A percentile compares a stretch with the other conserved stretches of the same genome.
phyloP scores from a whole-genome alignment of 2,888 invertebrate genomes.

The Scelioninae gen. 1 region DNA sequence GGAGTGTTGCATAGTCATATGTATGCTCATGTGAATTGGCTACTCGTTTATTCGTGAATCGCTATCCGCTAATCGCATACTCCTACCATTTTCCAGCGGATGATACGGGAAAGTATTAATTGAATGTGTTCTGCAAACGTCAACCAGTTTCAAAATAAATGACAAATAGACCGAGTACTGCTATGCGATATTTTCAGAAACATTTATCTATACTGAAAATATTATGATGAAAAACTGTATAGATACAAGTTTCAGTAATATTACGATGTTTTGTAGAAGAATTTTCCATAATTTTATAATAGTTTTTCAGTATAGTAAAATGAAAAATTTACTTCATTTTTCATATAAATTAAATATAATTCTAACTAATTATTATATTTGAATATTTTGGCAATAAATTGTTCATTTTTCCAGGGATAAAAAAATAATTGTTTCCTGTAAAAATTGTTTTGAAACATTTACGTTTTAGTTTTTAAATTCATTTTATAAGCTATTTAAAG shows the following conservation, averaged over 20 bases:
- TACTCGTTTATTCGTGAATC: constrained; percentile 47
- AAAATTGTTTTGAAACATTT: too few relatives aligned
- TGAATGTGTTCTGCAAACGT: constrained; percentile 31
- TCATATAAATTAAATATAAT: too few relatives aligned
- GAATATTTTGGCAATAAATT: neutral
- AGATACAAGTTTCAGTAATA: too few relatives aligned
- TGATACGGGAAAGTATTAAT: constrained; percentile 45
- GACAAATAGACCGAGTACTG: constrained; percentile 21
- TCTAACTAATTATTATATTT: too few relatives aligned
- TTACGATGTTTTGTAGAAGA: too few relatives aligned
- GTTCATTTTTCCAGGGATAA: too few relatives aligned
- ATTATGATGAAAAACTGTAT: too few relatives aligned
- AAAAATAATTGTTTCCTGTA: too few relatives aligned
- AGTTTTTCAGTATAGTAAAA: neutral
- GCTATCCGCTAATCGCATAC: constrained; percentile 16
- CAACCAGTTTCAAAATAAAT: constrained; percentile 37
- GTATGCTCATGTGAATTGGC: constrained; percentile 43
- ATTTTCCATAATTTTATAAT: too few relatives aligned
- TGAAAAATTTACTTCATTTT: neutral
- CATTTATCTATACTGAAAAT: neutral
- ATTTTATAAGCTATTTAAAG: too few relatives aligned
- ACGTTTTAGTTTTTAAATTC: too few relatives aligned
- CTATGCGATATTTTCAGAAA: neutral
- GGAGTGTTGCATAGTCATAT: constrained; percentile 33
- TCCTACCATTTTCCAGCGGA: constrained; percentile 9